Evolutionary conservation across 1,140 invertebrate genomes (phyloP), one percentile per base, ranked within the genome.

Genomic region (Scaptomyza pallida): DNA sequence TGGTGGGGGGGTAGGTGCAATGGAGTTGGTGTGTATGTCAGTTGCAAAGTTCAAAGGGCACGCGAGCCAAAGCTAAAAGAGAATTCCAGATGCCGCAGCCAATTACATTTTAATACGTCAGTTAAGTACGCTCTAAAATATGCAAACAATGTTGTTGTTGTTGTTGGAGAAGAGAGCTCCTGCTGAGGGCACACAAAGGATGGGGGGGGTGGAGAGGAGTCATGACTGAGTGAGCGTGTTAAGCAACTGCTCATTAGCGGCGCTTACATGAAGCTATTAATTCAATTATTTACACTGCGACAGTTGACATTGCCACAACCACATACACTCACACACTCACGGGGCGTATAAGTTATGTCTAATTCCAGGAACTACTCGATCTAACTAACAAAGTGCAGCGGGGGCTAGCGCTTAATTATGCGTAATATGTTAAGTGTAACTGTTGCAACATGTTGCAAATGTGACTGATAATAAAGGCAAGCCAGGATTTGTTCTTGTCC

Each of bases 191-290:
- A n/a, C 23, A 47, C 21, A 12, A 2, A 17, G 21, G 9, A 9
- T 8, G 10, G 13, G 3, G 9, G 6, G 10, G 13, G 4, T 19
- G 30, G 6, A 13, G 19, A 43, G 44, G 10, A 4, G 10, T 21
- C 54, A 10, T 50, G 21, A 15, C 30, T 33, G 52, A 52, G 37
- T 15, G 40, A 55, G 51, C 44, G 60, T 70, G 67, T 50, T 64
- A 52, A 50, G 67, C 50, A 70, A 70, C 60, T 64, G 74, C 82
- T 88, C 81, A 86, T 86, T 88, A 88, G 82, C 51, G 70, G 52
- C 64, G 77, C 81, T 81, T 75, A 81, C 70, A 77, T 64, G 78
- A 64, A 71, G 74, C 81, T 74, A 86, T 86, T 86, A 86, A 88
- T 86, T 86, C 61, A 86, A 86, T 88, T 86, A 86, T 86, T 68